A percentile compares a stretch with the other conserved stretches of the same genome.
These are phyloP conservation scores for Bos indicus DNA, from an alignment of 2,113 vertebrate genomes.

Conservation along the genomic window DNA sequence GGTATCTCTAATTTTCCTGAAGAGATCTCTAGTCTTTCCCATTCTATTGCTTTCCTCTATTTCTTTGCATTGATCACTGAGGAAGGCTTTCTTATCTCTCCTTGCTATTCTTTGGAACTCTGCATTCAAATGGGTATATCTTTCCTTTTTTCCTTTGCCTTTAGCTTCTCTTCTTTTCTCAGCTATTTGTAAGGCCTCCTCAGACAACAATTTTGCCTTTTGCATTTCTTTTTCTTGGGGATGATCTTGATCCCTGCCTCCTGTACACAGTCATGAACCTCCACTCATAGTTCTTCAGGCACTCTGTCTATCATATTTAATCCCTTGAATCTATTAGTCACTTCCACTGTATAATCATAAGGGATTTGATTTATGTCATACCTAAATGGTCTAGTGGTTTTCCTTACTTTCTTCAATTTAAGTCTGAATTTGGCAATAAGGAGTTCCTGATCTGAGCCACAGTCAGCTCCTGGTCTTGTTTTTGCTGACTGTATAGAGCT, in stretches of 20 bases:
- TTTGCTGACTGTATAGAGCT: background rate
- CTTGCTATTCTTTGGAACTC: background rate
- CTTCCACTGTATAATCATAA: background rate
- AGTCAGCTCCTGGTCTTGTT: background rate
- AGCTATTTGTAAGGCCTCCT: background rate
- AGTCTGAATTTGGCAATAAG: background rate
- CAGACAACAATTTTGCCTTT: background rate
- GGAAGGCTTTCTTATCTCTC: background rate
- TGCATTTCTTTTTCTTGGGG: background rate
- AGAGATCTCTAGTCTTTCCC: too few relatives aligned
- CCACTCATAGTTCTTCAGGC: background rate
- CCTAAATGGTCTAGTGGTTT: background rate
- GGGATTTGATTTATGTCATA: background rate
- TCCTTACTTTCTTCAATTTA: background rate
- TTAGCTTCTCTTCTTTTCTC: background rate
- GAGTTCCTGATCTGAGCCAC: background rate
- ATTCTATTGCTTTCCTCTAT: too few relatives aligned
- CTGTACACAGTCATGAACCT: background rate
- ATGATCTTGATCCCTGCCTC: background rate
- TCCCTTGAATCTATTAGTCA: background rate
- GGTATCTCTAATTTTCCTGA: too few relatives aligned
- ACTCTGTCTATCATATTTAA: background rate
- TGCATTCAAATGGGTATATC: background rate
- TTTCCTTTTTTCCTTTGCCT: background rate
- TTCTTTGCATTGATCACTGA: background rate